Percentiles rank a stretch among this genome's conserved stretches.
phyloP scores from a whole-genome alignment of 2,797 vertebrate species.

The Steatocranus sp. region DNA sequence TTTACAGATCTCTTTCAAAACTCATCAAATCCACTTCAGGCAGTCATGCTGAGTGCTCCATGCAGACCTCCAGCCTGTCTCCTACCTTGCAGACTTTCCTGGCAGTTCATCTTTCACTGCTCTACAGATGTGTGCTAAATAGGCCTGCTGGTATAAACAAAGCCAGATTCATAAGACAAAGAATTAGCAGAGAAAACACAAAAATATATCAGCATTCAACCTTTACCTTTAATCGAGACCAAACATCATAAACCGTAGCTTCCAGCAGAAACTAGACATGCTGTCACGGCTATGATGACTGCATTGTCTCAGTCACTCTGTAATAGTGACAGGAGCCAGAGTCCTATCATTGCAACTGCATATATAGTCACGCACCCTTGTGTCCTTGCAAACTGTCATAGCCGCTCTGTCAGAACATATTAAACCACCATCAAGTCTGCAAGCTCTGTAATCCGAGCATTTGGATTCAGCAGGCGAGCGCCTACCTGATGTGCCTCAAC shows the following conservation, averaged over 20 bases:
- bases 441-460: slow-evolving; percentile 9
- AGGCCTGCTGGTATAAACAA: slow-evolving; percentile 54
- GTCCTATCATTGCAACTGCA: not conserved
- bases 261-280: not conserved
- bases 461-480: slow-evolving; percentile 49
- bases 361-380: not conserved
- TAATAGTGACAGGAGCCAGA: not conserved
- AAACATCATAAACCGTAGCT: not conserved
- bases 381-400: slow-evolving; percentile 5
- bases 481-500: slow-evolving; percentile 75
- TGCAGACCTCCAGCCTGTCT: slow-evolving; percentile 55
- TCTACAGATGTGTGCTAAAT: slow-evolving; percentile 56
- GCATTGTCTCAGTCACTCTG: not conserved
- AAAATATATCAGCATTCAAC: not conserved
- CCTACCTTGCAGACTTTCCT: slow-evolving; percentile 52
- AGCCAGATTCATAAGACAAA: slow-evolving; percentile 44
- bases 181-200: not conserved
- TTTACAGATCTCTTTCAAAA: slow-evolving; percentile 9
- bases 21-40: slow-evolving; percentile 18
- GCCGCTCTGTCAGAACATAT: not conserved
- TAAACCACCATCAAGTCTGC: slow-evolving; percentile 11
- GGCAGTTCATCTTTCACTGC: slow-evolving; percentile 55
- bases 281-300: not conserved
- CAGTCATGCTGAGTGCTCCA: slow-evolving; percentile 54
- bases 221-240: not conserved